Evolutionary conservation across 2,113 vertebrate genomes (phyloP), one percentile per base, ranked within the genome.

Genomic region (Esox niger): DNA sequence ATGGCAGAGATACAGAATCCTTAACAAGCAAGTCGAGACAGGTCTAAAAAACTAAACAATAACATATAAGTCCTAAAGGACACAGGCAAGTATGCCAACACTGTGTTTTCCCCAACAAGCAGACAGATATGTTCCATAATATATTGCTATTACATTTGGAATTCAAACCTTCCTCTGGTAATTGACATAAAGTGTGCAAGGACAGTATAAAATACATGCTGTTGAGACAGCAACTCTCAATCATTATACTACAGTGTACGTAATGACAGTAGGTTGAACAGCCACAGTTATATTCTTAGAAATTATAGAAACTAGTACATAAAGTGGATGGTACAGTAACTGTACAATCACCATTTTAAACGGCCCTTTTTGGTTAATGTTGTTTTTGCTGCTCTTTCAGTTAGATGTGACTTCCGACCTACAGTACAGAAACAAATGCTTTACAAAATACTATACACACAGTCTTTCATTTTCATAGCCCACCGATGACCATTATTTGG

Each of bases 331-430:
- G 62, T 29, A 54, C 63, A 61, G 66, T 32, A 78, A 27, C 90
- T 87, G 89, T 82, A 71, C 68, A 66, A 2, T 90, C 83, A 70
- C 76, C 88, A 90, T 82, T 84, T 72, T 61, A 75, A 69, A 54
- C 57, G 17, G 31, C 26, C 35, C 32, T 55, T 49, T 26, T 43
- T 46, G 23, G 33, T 43, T 23, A 23, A 25, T 43, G 29, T n/a
- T 29, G 5, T 52, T 52, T 52, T 52, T 87, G 86, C 15, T 87
- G 86, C 84, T 88, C 83, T 83, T 75, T 52, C 47, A 9, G 5
- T 52, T 52, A 6, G 52, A 15, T 29, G 33, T 33, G 32, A 55
- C 64, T 35, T 68, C 47, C 68, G 66, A 71, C 64, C 69, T 46
- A 35, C 38, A 15, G 66, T 46, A 35, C 38, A 15, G 66, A 61